phyloP scores from a whole-genome alignment of 2,888 invertebrate genomes.

The Cerastis rubricosa region DNA sequence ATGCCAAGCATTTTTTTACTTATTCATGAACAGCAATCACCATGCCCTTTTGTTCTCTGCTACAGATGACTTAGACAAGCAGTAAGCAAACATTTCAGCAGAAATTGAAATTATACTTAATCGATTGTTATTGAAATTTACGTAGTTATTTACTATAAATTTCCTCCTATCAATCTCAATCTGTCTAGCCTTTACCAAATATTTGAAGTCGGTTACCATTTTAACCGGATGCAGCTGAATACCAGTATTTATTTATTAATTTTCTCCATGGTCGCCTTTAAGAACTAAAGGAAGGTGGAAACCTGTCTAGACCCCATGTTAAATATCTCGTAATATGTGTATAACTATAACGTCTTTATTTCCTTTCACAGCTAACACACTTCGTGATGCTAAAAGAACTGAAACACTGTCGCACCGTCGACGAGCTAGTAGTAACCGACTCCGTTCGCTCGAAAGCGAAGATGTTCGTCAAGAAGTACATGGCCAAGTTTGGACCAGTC shows the following conservation, averaged over 20 bases:
- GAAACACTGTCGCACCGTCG: slow-evolving; percentile 96
- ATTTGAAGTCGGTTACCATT: background rate
- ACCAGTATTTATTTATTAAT: background rate
- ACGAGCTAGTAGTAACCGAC: slow-evolving; percentile 96
- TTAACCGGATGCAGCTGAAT: background rate
- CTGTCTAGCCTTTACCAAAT: background rate
- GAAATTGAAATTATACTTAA: too few relatives aligned
- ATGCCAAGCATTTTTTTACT: background rate
- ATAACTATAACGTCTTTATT: background rate
- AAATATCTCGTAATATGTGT: background rate
- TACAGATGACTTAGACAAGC: background rate
- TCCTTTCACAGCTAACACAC: slow-evolving; percentile 94
- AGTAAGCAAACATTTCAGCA: background rate
- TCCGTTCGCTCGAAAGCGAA: slow-evolving; percentile 98
- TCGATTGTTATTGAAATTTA: background rate
- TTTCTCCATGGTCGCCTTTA: background rate
- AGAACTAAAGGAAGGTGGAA: background rate
- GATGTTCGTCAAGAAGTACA: slow-evolving; percentile 98
- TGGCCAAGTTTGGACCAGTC: slow-evolving; percentile 97
- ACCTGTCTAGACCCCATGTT: background rate
- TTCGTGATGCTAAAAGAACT: slow-evolving; percentile 98
- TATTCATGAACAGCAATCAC: background rate
- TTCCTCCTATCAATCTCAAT: background rate
- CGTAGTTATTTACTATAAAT: background rate
- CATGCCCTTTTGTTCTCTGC: background rate